Evolutionary conservation across 2,888 invertebrate species (phyloP).

Genomic region (Pyrochroa serraticornis): DNA sequence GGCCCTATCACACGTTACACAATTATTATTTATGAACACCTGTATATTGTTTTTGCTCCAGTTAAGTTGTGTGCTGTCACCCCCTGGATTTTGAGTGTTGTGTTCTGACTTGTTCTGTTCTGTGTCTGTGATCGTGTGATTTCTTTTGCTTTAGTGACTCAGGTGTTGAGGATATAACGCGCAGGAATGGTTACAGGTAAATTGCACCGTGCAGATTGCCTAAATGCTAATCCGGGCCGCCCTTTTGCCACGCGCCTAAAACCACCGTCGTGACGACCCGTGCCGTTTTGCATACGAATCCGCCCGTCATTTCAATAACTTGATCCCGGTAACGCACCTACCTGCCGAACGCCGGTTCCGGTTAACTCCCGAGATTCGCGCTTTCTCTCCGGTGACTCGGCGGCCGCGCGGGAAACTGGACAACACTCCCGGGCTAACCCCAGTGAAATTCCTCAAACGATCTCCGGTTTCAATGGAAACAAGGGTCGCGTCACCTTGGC

Average conservation of each 20-base stretch:
- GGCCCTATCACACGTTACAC: slow-evolving; percentile 53
- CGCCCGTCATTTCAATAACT: slow-evolving; percentile 1
- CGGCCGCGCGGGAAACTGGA: no score
- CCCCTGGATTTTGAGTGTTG: slow-evolving; percentile 43
- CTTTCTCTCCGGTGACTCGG: no score
- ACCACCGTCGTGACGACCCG: background rate
- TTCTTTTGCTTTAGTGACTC: slow-evolving; percentile 48
- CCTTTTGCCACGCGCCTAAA: background rate
- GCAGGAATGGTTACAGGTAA: slow-evolving; percentile 55
- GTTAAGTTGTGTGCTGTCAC: slow-evolving; percentile 29
- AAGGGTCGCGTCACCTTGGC: no score
- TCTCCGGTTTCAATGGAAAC: no score
- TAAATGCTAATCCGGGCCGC: slow-evolving; percentile 3
- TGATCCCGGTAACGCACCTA: background rate
- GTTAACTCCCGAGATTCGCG: background rate
- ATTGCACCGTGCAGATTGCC: background rate
- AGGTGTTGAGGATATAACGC: slow-evolving; percentile 49
- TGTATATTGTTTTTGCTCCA: slow-evolving; percentile 38
- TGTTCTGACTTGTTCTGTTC: slow-evolving; percentile 40
- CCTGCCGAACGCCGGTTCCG: no score
- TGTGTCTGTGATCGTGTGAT: slow-evolving; percentile 44
- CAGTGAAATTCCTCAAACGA: no score
- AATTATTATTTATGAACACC: slow-evolving; percentile 45
- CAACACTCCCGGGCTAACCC: no score
- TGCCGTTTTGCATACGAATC: slow-evolving; percentile 15